Percentiles rank a stretch among this genome's conserved stretches.
Conservation (phyloP, 2,888 invertebrate genomes). For the Patella depressa region DNA sequence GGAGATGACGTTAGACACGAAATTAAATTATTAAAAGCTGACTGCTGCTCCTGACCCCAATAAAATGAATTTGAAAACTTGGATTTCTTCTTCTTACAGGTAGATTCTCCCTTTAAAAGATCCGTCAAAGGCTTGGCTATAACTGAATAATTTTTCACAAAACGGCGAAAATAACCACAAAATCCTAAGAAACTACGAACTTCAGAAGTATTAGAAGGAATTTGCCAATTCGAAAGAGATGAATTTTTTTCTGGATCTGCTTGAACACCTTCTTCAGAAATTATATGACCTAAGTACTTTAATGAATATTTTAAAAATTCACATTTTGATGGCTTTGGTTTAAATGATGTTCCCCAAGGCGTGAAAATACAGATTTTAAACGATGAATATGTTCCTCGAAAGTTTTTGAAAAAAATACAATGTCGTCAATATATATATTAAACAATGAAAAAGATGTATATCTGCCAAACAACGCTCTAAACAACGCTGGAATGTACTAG, state of each 20-base stretch:
- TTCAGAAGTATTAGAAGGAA: constrained; percentile 27
- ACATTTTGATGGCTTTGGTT: constrained; percentile 42
- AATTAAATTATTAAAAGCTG: constrained; percentile 33
- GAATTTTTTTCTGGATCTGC: constrained; percentile 35
- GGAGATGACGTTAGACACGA: constrained; percentile 28
- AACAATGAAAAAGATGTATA: constrained; percentile 11
- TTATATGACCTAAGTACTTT: constrained; percentile 37
- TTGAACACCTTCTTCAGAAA: constrained; percentile 30
- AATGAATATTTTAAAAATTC: constrained; percentile 33
- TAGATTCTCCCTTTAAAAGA: constrained; percentile 15
- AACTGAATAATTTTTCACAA: constrained; percentile 35
- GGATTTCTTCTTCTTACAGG: not conserved
- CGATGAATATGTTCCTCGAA: constrained; percentile 37
- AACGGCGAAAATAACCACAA: constrained; percentile 37
- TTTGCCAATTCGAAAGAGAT: constrained; percentile 29
- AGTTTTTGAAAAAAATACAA: constrained; percentile 34
- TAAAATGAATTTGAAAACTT: constrained; percentile 18
- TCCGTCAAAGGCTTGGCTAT: constrained; percentile 35
- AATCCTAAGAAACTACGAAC: constrained; percentile 38
- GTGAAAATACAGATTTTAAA: constrained; percentile 31
- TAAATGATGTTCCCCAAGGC: constrained; percentile 33
- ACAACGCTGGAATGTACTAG: constrained; percentile 29
- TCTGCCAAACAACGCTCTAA: constrained; percentile 26
- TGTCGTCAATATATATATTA: constrained; percentile 40
- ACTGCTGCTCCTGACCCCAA: constrained; percentile 33